phyloP scores from a whole-genome alignment of 2,113 vertebrate genomes.

The Raja brachyura region DNA sequence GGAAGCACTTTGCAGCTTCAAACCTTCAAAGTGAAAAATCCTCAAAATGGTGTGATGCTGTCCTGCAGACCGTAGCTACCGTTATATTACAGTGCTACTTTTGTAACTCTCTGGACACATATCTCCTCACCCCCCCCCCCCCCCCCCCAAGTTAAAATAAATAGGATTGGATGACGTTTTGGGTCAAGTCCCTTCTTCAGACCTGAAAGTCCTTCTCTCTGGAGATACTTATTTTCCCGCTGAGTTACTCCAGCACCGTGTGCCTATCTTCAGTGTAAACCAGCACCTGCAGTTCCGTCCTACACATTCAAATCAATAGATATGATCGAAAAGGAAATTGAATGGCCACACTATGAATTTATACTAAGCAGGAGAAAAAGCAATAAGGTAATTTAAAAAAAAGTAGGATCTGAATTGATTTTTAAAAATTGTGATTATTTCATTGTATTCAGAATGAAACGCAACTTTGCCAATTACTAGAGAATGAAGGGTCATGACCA shows the following conservation, averaged over 20 bases:
- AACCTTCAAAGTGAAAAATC: not conserved
- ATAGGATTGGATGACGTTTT: too few species aligned
- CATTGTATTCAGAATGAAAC: not conserved
- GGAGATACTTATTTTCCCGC: too few species aligned
- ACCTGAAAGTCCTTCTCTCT: too few species aligned
- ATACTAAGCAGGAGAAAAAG: not conserved
- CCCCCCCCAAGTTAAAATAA: too few species aligned
- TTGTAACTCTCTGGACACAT: not conserved
- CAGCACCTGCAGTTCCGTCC: too few species aligned
- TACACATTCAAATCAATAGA: not conserved
- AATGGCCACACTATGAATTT: not conserved
- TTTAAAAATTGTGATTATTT: not conserved
- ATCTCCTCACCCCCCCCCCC: too few species aligned
- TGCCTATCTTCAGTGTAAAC: too few species aligned
- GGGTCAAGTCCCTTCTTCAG: too few species aligned
- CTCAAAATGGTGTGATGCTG: not conserved
- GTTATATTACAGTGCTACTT: not conserved
- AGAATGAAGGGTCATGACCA: not conserved
- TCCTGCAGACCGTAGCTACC: not conserved
- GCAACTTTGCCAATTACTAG: not conserved
- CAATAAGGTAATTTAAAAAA: not conserved
- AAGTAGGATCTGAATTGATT: not conserved
- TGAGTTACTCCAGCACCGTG: too few species aligned
- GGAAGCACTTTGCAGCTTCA: not conserved
- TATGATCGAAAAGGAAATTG: not conserved